Percentiles rank a stretch among this genome's conserved stretches.
These are phyloP conservation scores for Caenorhabditis sinica DNA, from an alignment of 2,888 invertebrate species.

Conservation along the genomic window DNA sequence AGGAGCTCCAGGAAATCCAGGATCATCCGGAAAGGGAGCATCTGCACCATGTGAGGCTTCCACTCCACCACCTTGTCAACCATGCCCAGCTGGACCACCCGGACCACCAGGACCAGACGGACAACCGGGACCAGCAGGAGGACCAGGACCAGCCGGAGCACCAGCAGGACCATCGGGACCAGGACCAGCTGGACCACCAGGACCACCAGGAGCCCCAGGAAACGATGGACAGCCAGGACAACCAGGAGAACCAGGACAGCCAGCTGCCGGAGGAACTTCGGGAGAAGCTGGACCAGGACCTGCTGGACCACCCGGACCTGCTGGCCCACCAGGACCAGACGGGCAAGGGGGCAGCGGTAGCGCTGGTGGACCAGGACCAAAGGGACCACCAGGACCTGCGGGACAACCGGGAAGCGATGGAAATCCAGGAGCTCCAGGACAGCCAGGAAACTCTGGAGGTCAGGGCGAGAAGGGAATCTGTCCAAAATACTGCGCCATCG, in stretches of 20 bases:
- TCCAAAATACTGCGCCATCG: slow-evolving; percentile 76
- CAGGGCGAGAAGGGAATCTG: slow-evolving; percentile 76
- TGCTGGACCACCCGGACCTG: slow-evolving; percentile 72
- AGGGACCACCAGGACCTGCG: slow-evolving; percentile 67
- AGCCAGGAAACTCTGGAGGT: slow-evolving; percentile 58
- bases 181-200: slow-evolving; percentile 65
- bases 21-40: slow-evolving; percentile 59
- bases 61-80: slow-evolving; percentile 67
- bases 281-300: slow-evolving; percentile 47
- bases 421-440: slow-evolving; percentile 57
- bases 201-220: slow-evolving; percentile 58
- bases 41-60: slow-evolving; percentile 51
- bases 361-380: slow-evolving; percentile 70
- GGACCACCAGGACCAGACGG: slow-evolving; percentile 76
- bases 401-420: slow-evolving; percentile 67
- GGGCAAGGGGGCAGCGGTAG: slow-evolving; percentile 65
- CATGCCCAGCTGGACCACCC: slow-evolving; percentile 73
- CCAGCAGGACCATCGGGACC: slow-evolving; percentile 54
- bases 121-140: slow-evolving; percentile 69
- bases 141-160: slow-evolving; percentile 59
- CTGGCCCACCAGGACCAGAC: slow-evolving; percentile 75
- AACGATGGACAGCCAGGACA: slow-evolving; percentile 59
- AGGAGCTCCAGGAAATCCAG: slow-evolving; percentile 60
- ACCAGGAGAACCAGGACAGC: slow-evolving; percentile 54
- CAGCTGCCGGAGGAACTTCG: slow-evolving; percentile 14